phyloP scores from a whole-genome alignment of 1,140 invertebrate genomes.

The Melanaphis sacchari region DNA sequence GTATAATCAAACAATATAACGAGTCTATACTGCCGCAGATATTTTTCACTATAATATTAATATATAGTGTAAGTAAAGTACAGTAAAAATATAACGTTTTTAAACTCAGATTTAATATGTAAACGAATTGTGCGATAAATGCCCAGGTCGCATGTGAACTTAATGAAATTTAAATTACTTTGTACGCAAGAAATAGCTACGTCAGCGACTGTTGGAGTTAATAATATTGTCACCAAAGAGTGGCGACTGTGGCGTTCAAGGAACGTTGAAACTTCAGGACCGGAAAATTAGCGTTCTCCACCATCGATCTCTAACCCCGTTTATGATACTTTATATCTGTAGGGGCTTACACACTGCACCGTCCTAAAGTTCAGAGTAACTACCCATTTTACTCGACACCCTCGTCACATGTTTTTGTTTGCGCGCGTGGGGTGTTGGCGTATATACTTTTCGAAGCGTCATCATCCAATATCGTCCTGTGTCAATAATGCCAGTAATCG shows the following conservation, averaged over 20 bases:
- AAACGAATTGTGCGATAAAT: background rate
- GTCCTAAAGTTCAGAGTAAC: background rate
- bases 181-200: background rate
- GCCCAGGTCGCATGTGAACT: background rate
- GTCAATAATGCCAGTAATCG: background rate
- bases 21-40: background rate
- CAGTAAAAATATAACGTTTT: background rate
- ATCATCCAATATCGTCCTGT: background rate
- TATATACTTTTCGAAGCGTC: background rate
- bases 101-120: background rate
- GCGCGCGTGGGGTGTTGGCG: background rate
- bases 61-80: background rate
- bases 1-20: background rate
- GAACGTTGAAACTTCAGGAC: background rate
- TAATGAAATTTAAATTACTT: constrained; percentile 37
- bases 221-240: constrained; percentile 16
- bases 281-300: constrained; percentile 40
- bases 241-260: background rate
- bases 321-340: background rate
- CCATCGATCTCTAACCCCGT: background rate
- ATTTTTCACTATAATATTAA: background rate
- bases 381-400: background rate
- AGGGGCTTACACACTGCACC: background rate
- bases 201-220: no score
- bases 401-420: background rate